Evolutionary conservation across 2,797 vertebrate genomes (phyloP).

Genomic region (Smutsia temminckii): DNA sequence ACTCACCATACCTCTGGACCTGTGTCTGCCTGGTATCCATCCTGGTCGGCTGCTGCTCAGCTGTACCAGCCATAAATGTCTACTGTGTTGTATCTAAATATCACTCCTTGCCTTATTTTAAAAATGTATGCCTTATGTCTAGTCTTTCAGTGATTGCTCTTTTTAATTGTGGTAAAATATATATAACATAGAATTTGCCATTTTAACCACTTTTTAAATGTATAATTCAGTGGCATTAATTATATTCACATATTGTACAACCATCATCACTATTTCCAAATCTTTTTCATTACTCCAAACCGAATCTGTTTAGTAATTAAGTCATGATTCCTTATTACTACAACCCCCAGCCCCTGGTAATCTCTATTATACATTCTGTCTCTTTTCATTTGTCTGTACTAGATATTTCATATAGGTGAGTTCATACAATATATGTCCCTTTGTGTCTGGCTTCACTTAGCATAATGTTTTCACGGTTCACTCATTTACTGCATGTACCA

Average conservation of each 20-base stretch:
- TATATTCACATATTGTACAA: not conserved
- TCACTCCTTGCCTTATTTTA: not conserved
- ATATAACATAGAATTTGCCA: not conserved
- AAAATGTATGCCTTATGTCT: not conserved
- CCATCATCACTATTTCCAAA: not conserved
- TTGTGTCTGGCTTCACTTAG: not conserved
- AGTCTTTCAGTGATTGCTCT: not conserved
- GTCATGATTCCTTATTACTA: not conserved
- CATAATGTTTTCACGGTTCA: not conserved
- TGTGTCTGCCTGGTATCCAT: not conserved
- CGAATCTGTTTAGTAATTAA: not conserved
- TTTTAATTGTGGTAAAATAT: not conserved
- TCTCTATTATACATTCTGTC: not conserved
- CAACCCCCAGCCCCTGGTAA: not conserved
- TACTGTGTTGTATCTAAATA: not conserved
- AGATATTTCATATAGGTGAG: not conserved
- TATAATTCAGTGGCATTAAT: not conserved
- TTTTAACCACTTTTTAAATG: not conserved
- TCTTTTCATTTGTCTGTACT: not conserved
- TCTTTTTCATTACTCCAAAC: not conserved
- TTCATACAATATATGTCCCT: not conserved
- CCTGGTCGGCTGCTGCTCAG: not conserved
- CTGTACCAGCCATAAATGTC: not conserved
- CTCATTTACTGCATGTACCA: not conserved
- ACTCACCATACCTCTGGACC: not conserved